Base-by-base conservation (phyloP, 1,140 invertebrate species). In the Popillia japonica region DNA sequence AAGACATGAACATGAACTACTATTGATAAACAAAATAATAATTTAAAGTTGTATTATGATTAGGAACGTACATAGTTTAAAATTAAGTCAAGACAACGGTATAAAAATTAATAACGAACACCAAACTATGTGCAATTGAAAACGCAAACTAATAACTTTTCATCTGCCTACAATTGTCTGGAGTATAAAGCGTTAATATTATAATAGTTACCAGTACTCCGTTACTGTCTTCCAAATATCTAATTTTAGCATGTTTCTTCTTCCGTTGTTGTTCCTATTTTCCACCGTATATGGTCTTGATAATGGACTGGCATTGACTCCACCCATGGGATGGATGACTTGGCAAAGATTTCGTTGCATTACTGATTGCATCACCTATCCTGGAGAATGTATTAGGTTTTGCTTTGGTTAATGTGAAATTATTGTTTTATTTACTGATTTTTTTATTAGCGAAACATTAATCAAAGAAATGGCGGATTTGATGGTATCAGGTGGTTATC, bases 291-390 rank as follows among this genome's bases (percentile, higher is more conserved):
- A 27, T 68, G 61, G 22, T 9, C 61, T 68, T 34, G 87, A 92
- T 72, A 92, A 92, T 87, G 91, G 91, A 2, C 81, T 92, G 40
- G 90, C 90, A 3, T 81, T 86, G 23, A 91, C 89, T 27, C 92
- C 92, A 6, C 93, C 93, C 0, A 94, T 95, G 93, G 94, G 94
- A 22, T 95, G 93, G 93, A 87, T 94, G 83, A 90, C 93, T 2
- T 95, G 94, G 94, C 89, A 93, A 81, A 86, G 92, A 79, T 95
- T 91, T 83, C 86, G 92, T 48, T 95, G 94, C 83, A 90, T 93
- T 77, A 91, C 87, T 1, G 91, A 95, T 84, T 95, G 94, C 83
- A 83, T 87, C 10, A 89, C 86, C 55, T 91, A 92, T 83, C 92
- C 92, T 8, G 85, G 92, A 80, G 92, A 93, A 82, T 94, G 93